These are phyloP conservation scores for Oryctolagus cuniculus DNA, from an alignment of 2,113 vertebrate species.

Conservation along the genomic window DNA sequence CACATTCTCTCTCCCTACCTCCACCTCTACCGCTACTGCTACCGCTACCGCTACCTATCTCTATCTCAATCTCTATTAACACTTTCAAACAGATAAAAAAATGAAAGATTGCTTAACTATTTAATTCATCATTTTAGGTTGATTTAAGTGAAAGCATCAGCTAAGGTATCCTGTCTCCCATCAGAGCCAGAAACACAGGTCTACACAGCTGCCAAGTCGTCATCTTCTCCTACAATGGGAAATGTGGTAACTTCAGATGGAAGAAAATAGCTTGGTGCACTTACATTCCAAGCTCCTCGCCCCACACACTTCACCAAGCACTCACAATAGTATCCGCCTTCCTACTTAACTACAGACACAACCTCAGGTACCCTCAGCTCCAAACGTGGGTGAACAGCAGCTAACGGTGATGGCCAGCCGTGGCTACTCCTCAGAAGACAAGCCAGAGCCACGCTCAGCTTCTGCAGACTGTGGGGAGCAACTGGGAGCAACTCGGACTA, in stretches of 20 bases:
- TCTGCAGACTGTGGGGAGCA: no score
- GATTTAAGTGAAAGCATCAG: slow-evolving; percentile 15
- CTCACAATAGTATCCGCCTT: neutral
- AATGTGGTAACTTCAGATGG: slow-evolving; percentile 37
- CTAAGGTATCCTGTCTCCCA: slow-evolving; percentile 8
- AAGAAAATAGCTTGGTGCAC: slow-evolving; percentile 14
- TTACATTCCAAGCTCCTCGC: slow-evolving; percentile 1
- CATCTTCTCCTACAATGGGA: neutral
- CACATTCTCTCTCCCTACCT: no score
- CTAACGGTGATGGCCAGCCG: rapidly evolving
- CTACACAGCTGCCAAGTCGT: neutral
- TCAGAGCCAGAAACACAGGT: slow-evolving; percentile 11
- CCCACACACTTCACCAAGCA: neutral
- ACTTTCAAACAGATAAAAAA: no score
- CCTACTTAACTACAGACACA: neutral
- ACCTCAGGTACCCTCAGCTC: no score
- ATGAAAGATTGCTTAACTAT: neutral
- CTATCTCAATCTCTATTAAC: no score
- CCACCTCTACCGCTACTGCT: no score
- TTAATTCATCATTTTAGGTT: slow-evolving; percentile 22
- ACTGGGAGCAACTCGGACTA: no score
- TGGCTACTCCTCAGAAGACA: neutral
- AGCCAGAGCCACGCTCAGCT: neutral
- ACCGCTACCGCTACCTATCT: no score
- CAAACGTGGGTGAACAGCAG: neutral